Conservation (phyloP, 2,888 invertebrate species). For the Leptopterna dolabrata region DNA sequence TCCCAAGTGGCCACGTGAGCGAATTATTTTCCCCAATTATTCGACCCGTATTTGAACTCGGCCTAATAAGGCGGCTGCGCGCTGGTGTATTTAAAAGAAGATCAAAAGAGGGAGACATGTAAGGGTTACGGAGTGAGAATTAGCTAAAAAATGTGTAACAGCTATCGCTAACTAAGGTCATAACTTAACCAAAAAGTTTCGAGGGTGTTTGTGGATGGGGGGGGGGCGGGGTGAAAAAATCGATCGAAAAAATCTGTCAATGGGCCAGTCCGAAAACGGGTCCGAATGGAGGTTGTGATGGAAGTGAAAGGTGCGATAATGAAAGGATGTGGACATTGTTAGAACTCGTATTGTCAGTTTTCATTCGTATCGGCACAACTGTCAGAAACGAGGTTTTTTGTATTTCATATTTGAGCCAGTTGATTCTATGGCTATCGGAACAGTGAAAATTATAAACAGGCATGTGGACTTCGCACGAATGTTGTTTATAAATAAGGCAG, state of each 20-base stretch:
- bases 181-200: neutral
- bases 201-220: neutral
- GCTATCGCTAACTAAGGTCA: neutral
- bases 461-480: too few relatives aligned
- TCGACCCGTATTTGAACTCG: neutral
- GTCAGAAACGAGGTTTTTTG: too few relatives aligned
- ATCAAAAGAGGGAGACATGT: neutral
- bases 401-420: too few relatives aligned
- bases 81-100: neutral
- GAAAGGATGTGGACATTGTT: neutral
- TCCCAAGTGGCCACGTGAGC: constrained; percentile 6
- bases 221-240: neutral
- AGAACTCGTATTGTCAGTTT: neutral
- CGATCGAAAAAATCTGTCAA: neutral
- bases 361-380: too few relatives aligned
- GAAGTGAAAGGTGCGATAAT: neutral
- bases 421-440: too few relatives aligned
- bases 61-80: neutral
- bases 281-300: neutral
- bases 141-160: neutral
- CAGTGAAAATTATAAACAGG: too few relatives aligned
- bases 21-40: constrained; percentile 2
- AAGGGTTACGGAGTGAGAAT: neutral
- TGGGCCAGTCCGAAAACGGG: neutral
- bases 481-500: too few relatives aligned